Evolutionary conservation across 2,113 vertebrate species (phyloP), one percentile per base, ranked within the genome.

Genomic region (Numida meleagris): DNA sequence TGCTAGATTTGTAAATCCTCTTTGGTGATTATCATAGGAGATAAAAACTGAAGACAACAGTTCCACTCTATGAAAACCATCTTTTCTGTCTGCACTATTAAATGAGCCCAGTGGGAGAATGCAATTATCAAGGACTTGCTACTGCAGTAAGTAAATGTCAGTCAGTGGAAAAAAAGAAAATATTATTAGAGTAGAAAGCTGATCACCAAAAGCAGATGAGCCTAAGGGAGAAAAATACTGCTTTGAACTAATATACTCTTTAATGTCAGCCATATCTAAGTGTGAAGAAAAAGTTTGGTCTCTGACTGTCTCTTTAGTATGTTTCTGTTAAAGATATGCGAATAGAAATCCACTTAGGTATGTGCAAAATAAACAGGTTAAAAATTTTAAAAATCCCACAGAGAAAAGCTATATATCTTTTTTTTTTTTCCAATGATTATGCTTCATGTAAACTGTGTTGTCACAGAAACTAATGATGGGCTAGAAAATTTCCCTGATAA

Each of bases 161-260:
- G 36, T 42, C 79, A 82, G 16, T 8, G 67, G 45, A 42, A 78
- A 89, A 79, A 86, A 94, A 79, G 4, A 82, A 93, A 82, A 93
- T 75, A 53, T 81, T 67, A n/a, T 65, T 12, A 58, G 12, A 79
- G 25, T 34, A 50, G 80, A 93, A 94, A 89, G 34, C 15, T 84
- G 57, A 89, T 86, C 77, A 78, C 34, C 36, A 76, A 86, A 75
- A 89, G n/a, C 23, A 86, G 68, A 63, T 72, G 38, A 86, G 33
- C 80, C 46, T 81, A 75, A 81, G 51, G 70, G 62, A 93, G 33
- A 82, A 88, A 95, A 92, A 84, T 36, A 68, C 5, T 4, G 20
- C 66, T 94, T 89, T 86, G 74, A 92, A 93, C 62, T 82, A 68
- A 74, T 51, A 53, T 33, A 83, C 12, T 51, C 65, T 90, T 81